Conservation (phyloP, 2,113 vertebrate genomes). For the Thomomys bottae region DNA sequence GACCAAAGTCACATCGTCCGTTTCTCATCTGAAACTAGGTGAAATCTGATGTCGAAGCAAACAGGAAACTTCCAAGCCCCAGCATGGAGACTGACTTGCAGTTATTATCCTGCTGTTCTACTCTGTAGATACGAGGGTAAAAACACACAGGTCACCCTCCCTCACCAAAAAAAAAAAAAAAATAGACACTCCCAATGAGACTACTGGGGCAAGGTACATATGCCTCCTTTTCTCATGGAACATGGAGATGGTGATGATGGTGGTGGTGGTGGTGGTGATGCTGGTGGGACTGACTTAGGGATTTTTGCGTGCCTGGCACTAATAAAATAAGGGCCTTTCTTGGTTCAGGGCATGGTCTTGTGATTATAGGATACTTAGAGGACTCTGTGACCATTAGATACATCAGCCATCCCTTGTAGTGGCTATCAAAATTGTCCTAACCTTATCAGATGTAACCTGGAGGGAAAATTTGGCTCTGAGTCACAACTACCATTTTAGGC, state of each 20-base stretch:
- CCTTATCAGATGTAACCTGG: neutral
- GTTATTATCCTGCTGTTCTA: neutral
- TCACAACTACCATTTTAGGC: neutral
- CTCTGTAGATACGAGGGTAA: neutral
- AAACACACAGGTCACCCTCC: neutral
- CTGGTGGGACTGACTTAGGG: neutral
- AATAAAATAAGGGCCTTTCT: neutral
- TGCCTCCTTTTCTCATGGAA: neutral
- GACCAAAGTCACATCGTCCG: conserved; percentile 59
- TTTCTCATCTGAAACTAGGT: conserved; percentile 72
- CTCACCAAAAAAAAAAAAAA: too few species aligned
- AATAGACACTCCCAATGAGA: neutral
- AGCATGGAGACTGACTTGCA: neutral
- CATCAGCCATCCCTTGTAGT: neutral
- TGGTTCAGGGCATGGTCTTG: neutral
- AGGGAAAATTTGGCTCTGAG: neutral
- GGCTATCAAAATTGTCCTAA: neutral
- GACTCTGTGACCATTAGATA: neutral
- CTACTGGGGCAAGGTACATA: neutral
- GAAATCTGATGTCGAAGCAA: conserved; percentile 60
- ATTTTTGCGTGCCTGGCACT: neutral
- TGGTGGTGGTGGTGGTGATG: neutral
- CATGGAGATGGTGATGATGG: neutral
- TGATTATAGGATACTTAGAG: neutral
- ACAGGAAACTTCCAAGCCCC: conserved; percentile 24